Evolutionary conservation across 2,797 vertebrate species (phyloP).

Genomic region (Pipistrellus kuhlii): DNA sequence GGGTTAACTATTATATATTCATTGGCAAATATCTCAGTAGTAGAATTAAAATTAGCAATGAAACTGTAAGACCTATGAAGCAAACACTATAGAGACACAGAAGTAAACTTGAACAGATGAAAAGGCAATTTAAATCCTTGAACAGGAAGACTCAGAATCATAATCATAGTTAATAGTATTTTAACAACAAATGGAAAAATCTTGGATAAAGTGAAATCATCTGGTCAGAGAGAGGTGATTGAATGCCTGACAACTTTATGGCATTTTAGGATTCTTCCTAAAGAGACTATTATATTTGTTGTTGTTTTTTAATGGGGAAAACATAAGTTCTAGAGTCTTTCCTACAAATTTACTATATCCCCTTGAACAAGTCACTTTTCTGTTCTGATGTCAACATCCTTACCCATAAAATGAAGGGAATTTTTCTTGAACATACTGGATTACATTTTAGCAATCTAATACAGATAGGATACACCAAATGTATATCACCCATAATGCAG

Average conservation of each 20-base stretch:
- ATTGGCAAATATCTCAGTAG: slow-evolving; percentile 18
- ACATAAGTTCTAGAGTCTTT: slow-evolving; percentile 27
- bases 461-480: background rate
- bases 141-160: slow-evolving; percentile 5
- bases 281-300: background rate
- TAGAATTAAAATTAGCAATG: slow-evolving; percentile 40
- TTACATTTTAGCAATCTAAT: background rate
- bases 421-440: slow-evolving; percentile 14
- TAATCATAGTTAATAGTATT: slow-evolving; percentile 44
- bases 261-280: slow-evolving; percentile 1
- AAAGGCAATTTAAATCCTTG: slow-evolving; percentile 19
- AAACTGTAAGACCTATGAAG: slow-evolving; percentile 9
- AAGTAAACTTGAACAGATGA: slow-evolving; percentile 6
- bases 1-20: background rate
- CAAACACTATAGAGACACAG: background rate
- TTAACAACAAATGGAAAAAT: slow-evolving; percentile 45
- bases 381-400: slow-evolving; percentile 17
- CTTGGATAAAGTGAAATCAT: slow-evolving; percentile 42
- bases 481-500: background rate
- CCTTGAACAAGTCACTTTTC: background rate
- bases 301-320: slow-evolving; percentile 29
- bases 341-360: background rate
- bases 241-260: background rate
- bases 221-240: background rate
- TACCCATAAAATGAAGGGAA: slow-evolving; percentile 17